Evolutionary conservation across 2,797 vertebrate species (phyloP).

Genomic region (Spatula versicolor): DNA sequence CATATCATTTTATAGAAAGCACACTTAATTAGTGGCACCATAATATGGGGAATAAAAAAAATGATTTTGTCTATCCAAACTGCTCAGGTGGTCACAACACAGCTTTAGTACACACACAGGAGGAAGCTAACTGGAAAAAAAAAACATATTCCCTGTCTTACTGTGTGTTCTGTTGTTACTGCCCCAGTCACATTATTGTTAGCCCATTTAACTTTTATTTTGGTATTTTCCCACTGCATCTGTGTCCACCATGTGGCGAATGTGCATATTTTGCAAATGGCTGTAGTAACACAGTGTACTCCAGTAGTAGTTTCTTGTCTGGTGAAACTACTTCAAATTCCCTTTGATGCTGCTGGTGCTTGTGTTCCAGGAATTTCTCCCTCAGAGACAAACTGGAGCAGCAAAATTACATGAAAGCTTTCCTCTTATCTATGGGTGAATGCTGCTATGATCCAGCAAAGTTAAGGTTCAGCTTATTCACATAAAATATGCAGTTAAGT

Average conservation of each 20-base stretch:
- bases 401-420: neutral
- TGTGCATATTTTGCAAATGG: neutral
- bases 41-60: too few relatives aligned
- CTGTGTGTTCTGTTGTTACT: neutral
- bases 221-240: rapidly evolving
- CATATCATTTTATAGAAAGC: neutral
- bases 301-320: neutral
- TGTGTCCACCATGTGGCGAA: neutral
- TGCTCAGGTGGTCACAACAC: neutral
- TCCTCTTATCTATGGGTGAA: neutral
- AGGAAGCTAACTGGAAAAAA: neutral
- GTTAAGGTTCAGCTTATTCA: neutral
- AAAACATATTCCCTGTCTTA: neutral
- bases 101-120: rapidly evolving
- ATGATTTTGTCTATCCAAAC: neutral
- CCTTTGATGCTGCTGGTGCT: neutral
- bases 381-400: neutral
- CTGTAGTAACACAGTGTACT: neutral
- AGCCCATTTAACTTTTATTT: neutral
- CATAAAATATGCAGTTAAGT: neutral
- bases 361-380: neutral
- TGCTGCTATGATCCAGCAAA: neutral
- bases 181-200: neutral
- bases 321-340: neutral
- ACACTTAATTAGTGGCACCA: neutral